phyloP scores from a whole-genome alignment of 2,797 vertebrate species.

The Eospalax fontanierii region DNA sequence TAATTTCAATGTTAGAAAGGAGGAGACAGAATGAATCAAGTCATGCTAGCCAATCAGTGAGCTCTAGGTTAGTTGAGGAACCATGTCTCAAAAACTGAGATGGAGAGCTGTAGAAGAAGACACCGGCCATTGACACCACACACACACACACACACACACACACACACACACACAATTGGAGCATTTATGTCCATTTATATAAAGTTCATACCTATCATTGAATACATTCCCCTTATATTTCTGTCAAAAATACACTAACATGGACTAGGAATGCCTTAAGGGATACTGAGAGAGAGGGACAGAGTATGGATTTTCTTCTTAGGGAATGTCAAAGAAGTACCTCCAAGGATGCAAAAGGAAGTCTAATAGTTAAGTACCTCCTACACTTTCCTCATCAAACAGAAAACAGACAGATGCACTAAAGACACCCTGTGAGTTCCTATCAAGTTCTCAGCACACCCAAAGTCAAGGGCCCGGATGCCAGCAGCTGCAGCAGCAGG shows the following conservation, averaged over 20 bases:
- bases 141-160: neutral
- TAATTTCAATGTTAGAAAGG: neutral
- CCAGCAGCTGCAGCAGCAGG: slow-evolving; percentile 51
- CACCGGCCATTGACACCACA: neutral
- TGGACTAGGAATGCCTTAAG: neutral
- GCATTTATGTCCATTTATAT: neutral
- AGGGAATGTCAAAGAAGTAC: neutral
- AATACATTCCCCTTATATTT: neutral
- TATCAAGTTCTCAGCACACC: slow-evolving; percentile 42
- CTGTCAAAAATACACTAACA: neutral
- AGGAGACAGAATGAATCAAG: neutral
- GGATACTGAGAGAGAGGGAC: neutral
- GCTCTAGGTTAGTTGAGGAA: neutral
- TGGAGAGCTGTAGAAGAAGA: neutral
- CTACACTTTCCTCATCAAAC: slow-evolving; percentile 1
- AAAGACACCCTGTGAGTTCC: slow-evolving; percentile 64
- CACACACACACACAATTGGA: neutral
- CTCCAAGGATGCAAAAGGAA: neutral
- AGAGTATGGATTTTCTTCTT: slow-evolving; percentile 33
- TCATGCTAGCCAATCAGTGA: neutral
- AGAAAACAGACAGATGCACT: slow-evolving; percentile 54
- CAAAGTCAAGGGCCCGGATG: slow-evolving; percentile 37
- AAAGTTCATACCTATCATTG: neutral
- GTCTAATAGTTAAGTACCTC: neutral
- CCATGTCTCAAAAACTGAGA: neutral